Conservation (phyloP, 2,888 invertebrate genomes). For the Dryadula phaetusa region DNA sequence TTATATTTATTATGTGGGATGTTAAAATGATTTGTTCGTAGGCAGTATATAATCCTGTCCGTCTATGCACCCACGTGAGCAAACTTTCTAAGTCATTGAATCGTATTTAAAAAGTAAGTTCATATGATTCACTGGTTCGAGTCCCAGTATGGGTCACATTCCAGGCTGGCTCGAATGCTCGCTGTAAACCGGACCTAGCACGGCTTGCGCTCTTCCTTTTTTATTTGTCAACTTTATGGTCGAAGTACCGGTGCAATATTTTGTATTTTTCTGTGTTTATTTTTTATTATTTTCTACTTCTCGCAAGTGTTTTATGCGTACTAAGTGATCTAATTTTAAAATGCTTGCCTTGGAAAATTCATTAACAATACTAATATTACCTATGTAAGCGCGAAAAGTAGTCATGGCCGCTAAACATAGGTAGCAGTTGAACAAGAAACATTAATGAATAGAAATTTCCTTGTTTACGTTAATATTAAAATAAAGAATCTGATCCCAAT, state of each 20-base stretch:
- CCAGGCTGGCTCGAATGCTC: constrained; percentile 59
- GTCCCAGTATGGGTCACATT: constrained; percentile 81
- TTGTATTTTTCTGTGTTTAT: constrained; percentile 4
- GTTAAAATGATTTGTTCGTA: constrained; percentile 57
- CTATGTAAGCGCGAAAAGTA: constrained; percentile 16
- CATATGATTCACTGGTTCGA: constrained; percentile 72
- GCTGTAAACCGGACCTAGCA: constrained; percentile 57
- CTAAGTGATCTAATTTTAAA: constrained; percentile 12
- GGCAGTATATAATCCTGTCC: constrained; percentile 57
- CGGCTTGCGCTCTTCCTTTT: constrained; percentile 48
- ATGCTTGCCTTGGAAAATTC: background rate
- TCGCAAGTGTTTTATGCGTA: background rate
- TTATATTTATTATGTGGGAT: constrained; percentile 50
- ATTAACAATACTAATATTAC: background rate
- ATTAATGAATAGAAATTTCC: background rate
- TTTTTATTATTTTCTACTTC: background rate
- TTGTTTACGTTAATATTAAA: background rate
- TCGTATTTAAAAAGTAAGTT: constrained; percentile 54
- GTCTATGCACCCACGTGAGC: constrained; percentile 70
- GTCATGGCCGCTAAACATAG: constrained; percentile 4
- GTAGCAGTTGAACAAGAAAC: background rate
- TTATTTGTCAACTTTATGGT: constrained; percentile 47
- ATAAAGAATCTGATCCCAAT: too few species aligned
- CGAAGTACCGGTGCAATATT: constrained; percentile 38
- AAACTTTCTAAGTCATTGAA: constrained; percentile 71